A percentile compares a stretch with the other conserved stretches of the same genome.
phyloP scores from a whole-genome alignment of 2,888 invertebrate species.

The Lochmaea crataegi region DNA sequence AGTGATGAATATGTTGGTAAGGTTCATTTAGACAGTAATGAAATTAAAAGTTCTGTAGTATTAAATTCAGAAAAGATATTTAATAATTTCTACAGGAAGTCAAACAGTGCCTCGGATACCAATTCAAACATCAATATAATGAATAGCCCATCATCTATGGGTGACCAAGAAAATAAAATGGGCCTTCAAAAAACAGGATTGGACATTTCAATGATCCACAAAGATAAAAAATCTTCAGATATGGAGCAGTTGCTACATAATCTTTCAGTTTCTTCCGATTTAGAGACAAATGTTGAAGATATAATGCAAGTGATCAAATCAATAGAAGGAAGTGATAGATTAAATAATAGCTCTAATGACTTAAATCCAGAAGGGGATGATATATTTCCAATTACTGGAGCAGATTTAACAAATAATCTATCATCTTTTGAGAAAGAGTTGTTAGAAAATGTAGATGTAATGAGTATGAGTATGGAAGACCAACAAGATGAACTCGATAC shows the following conservation, averaged over 20 bases:
- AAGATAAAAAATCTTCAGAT: constrained; percentile 61
- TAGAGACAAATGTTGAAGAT: constrained; percentile 71
- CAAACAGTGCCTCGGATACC: constrained; percentile 57
- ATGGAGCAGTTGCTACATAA: constrained; percentile 77
- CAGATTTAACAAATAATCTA: constrained; percentile 58
- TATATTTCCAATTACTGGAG: constrained; percentile 58
- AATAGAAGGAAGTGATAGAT: constrained; percentile 71
- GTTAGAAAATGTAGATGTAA: constrained; percentile 68
- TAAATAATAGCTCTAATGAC: constrained; percentile 55
- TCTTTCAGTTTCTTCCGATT: constrained; percentile 66
- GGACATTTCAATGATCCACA: constrained; percentile 65
- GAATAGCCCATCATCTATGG: constrained; percentile 70
- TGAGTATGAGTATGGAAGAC: constrained; percentile 66
- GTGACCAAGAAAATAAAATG: constrained; percentile 68
- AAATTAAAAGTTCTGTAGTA: constrained; percentile 35
- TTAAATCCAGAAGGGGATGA: constrained; percentile 55
- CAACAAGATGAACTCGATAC: constrained; percentile 64
- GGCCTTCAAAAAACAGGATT: constrained; percentile 69
- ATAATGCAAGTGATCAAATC: constrained; percentile 82
- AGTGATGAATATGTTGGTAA: constrained; percentile 45
- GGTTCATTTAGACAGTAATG: constrained; percentile 47
- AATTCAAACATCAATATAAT: constrained; percentile 59
- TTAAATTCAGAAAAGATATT: constrained; percentile 55
- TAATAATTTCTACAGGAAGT: constrained; percentile 49
- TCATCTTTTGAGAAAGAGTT: constrained; percentile 61